Conservation (phyloP, 2,113 vertebrate species). For the Dicrurus megarhynchus region DNA sequence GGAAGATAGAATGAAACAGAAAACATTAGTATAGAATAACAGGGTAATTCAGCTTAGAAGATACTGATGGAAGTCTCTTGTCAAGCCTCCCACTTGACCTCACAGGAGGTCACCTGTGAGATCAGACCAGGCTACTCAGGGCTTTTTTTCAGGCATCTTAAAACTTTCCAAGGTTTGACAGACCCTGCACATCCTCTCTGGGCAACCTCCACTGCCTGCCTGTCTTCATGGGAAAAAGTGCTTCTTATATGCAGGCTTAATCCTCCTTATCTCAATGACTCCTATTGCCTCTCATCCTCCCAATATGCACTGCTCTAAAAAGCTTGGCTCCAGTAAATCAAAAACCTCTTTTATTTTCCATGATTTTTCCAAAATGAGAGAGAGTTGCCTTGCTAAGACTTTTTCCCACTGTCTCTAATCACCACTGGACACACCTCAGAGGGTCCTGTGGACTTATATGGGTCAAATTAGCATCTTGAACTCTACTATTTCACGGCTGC, state of each 20-base stretch:
- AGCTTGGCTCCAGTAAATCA: neutral
- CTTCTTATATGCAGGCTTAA: neutral
- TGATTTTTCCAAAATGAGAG: neutral
- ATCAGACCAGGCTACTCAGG: neutral
- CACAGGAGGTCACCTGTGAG: neutral
- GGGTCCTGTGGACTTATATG: neutral
- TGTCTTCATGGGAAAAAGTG: neutral
- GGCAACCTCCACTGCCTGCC: neutral
- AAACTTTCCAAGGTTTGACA: neutral
- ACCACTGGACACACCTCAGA: neutral
- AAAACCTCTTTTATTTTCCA: neutral
- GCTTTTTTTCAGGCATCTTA: neutral
- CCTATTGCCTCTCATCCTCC: neutral
- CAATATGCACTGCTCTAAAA: neutral
- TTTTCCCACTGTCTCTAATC: neutral
- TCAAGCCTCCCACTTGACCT: neutral
- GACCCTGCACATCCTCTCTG: neutral
- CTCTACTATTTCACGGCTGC: neutral
- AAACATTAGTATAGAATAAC: neutral
- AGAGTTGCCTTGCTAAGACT: neutral
- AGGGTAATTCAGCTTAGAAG: neutral
- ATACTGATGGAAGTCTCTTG: neutral
- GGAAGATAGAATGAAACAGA: neutral
- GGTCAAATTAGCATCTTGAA: neutral
- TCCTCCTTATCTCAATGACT: neutral